Evolutionary conservation across 2,797 vertebrate species (phyloP), one percentile per base, ranked within the genome.

Genomic region (Antrozous pallidus): DNA sequence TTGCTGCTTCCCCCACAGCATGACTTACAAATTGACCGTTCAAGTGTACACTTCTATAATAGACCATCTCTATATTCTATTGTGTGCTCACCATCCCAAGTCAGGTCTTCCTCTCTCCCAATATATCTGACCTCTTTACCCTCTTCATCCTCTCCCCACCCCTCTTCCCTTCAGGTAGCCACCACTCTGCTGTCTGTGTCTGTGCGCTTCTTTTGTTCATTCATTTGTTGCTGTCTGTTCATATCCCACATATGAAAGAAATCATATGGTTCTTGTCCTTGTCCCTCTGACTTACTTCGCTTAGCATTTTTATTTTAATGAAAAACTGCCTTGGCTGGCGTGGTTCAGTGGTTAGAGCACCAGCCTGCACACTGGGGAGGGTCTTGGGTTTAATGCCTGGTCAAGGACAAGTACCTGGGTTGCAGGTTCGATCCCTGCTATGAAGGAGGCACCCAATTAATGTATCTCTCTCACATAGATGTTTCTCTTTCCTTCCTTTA

Each of bases 271-370:
- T 65, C 58, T 65, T 42, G 38, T 31, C 18, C 78, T 81, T 61
- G 63, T 42, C 58, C 40, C 6, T 81, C 58, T 63, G 58, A 81
- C 58, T 81, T n/a, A 63, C n/a, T 65, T 65, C 8, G 5, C 58
- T 65, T 24, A 33, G 40, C 70, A 51, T 82, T 91, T 96, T 91
- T 93, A 69, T 33, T 84, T 51, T 83, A 79, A 77, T 9, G 47
- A 78, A 24, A 49, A 31, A 58, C 56, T 58, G 56, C 26, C 56
- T 11, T 58, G 56, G 56, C 56, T 58, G 56, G 56, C 2, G 12
- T 58, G 12, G 5, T 12, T 58, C 26, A 28, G 26, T 58, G 56
- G 56, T 58, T 58, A 58, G 56, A 58, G 12, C 5, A 13, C 31
- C 5, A 5, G 11, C 56, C 56, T 58, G 56, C 2, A 28, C 56